Evolutionary conservation across 2,888 invertebrate species (phyloP).

Genomic region (Drosophila neonasuta): DNA sequence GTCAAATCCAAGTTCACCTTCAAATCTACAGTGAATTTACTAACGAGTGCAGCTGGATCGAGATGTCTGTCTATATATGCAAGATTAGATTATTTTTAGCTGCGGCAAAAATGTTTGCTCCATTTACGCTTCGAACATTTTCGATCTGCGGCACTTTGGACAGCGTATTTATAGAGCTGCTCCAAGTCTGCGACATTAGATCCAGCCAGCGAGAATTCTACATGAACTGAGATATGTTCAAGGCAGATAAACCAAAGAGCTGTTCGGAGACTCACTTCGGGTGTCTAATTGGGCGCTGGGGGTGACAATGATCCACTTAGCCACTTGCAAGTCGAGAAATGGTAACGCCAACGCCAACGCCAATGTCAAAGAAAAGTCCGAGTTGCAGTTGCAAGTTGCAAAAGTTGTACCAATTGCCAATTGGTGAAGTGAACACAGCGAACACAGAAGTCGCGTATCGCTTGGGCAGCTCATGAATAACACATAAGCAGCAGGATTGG

Average conservation of each 20-base stretch:
- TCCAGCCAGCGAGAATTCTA: not conserved
- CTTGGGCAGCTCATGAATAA: conserved; percentile 66
- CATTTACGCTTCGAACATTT: conserved; percentile 60
- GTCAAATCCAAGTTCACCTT: conserved; percentile 54
- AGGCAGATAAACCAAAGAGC: not conserved
- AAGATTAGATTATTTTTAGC: conserved; percentile 51
- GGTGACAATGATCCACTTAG: conserved; percentile 75
- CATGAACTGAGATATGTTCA: not conserved
- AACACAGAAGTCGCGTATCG: not conserved
- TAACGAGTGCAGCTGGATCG: too few species aligned
- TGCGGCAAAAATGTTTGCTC: conserved; percentile 55
- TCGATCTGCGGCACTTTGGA: conserved; percentile 38
- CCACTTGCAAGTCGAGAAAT: conserved; percentile 24
- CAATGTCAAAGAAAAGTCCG: conserved; percentile 23
- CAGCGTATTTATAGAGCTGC: conserved; percentile 13
- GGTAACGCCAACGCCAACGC: conserved; percentile 52
- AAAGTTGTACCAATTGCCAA: conserved; percentile 64
- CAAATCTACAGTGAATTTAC: conserved; percentile 19
- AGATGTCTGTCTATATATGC: conserved; percentile 23
- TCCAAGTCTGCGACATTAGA: conserved; percentile 29
- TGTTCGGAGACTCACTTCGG: conserved; percentile 43
- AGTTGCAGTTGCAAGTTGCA: not conserved
- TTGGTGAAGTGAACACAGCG: conserved; percentile 47
- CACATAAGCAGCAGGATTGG: conserved; percentile 61
- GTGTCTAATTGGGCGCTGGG: conserved; percentile 77